A percentile compares a stretch with the other conserved stretches of the same genome.
These are phyloP conservation scores for Myotis myotis DNA, from an alignment of 2,797 vertebrate species.

Conservation along the genomic window DNA sequence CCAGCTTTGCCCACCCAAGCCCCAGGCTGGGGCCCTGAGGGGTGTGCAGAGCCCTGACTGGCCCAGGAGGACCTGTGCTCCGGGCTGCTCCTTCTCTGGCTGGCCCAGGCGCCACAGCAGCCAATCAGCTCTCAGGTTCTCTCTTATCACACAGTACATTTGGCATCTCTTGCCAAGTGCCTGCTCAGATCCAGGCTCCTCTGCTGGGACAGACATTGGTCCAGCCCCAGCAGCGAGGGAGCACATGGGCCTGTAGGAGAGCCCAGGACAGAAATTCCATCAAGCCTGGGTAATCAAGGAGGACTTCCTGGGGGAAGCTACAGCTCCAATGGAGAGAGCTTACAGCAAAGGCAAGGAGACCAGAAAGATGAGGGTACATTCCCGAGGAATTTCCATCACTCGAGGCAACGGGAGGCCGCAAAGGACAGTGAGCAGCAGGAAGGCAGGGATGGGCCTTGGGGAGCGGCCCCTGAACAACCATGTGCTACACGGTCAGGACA, in stretches of 20 bases:
- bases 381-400: background rate
- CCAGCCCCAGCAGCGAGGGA: background rate
- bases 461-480: background rate
- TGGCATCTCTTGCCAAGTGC: background rate
- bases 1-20: background rate
- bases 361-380: background rate
- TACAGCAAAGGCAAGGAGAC: background rate
- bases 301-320: background rate
- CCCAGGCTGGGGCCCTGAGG: background rate
- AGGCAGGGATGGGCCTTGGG: rapidly evolving
- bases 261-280: background rate
- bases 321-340: background rate
- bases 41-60: background rate
- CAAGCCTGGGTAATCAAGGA: background rate
- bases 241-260: background rate
- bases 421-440: background rate
- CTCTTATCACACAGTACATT: background rate
- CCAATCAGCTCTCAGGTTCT: background rate
- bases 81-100: background rate
- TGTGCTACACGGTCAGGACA: background rate
- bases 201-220: background rate
- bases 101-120: background rate
- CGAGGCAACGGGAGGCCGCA: background rate
- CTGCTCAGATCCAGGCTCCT: background rate
- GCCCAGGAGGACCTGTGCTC: too few species aligned